These are phyloP conservation scores for Oligia fasciuncula DNA, from an alignment of 2,888 invertebrate species.

Conservation along the genomic window DNA sequence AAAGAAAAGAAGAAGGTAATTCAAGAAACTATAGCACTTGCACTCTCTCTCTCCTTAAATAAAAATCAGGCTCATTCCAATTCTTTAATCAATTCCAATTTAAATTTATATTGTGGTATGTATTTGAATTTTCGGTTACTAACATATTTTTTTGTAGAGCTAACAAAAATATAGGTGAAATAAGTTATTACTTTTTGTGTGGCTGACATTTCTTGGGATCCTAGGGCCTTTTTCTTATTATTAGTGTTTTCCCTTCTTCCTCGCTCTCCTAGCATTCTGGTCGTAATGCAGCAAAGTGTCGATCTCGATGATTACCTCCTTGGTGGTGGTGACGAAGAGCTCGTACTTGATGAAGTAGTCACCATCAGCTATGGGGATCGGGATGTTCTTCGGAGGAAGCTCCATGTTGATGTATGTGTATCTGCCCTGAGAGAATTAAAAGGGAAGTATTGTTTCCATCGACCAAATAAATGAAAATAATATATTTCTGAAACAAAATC, in stretches of 20 bases:
- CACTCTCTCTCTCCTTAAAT: neutral
- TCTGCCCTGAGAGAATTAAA: conserved; percentile 54
- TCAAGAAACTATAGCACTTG: neutral
- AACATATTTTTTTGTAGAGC: neutral
- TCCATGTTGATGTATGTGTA: conserved; percentile 69
- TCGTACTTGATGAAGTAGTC: conserved; percentile 62
- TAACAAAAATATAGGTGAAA: neutral
- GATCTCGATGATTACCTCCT: conserved; percentile 58
- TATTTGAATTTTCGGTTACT: neutral
- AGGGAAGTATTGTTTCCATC: neutral
- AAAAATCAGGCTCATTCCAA: neutral
- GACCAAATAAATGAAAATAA: neutral
- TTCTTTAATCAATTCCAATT: neutral
- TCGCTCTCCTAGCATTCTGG: conserved; percentile 36
- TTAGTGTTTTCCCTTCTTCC: conserved; percentile 34
- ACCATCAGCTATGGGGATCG: conserved; percentile 66
- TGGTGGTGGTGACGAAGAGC: conserved; percentile 58
- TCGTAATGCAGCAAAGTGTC: conserved; percentile 60
- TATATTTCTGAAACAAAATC: neutral
- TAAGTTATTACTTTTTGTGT: neutral
- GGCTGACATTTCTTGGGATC: neutral
- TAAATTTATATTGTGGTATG: neutral
- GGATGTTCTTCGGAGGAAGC: conserved; percentile 70
- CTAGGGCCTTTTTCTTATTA: neutral
- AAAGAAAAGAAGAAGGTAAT: neutral